phyloP scores from a whole-genome alignment of 2,797 vertebrate species.

The Poeciliopsis gracilis region DNA sequence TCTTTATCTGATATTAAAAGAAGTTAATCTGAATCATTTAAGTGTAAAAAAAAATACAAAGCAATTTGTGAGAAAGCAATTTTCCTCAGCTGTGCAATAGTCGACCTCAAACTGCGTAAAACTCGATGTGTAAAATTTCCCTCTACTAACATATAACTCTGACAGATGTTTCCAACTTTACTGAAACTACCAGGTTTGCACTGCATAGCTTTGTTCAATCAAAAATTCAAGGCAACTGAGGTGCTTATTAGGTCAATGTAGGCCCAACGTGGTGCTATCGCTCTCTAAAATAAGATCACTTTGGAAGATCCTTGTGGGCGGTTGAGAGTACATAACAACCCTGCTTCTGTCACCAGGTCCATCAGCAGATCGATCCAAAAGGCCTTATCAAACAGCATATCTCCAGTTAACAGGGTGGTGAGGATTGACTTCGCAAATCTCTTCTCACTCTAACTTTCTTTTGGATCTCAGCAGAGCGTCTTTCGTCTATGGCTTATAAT shows the following conservation, averaged over 20 bases:
- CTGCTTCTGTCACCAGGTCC: conserved; percentile 56
- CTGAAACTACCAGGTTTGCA: conserved; percentile 3
- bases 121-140: neutral
- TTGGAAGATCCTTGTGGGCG: conserved; percentile 36
- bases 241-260: conserved; percentile 20
- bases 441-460: conserved; percentile 53
- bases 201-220: neutral
- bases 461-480: conserved; percentile 54
- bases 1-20: neutral
- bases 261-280: conserved; percentile 13
- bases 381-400: conserved; percentile 71
- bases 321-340: conserved; percentile 36
- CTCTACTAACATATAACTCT: neutral
- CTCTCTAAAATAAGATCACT: conserved; percentile 23
- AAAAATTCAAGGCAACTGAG: neutral
- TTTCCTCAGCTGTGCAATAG: neutral
- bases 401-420: conserved; percentile 60
- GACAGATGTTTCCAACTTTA: neutral
- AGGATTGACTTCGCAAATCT: conserved; percentile 73
- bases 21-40: neutral
- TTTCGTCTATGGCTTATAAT: conserved; percentile 45
- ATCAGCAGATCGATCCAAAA: conserved; percentile 65
- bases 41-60: neutral
- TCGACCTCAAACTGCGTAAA: neutral
- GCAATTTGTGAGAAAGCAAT: neutral